Base-by-base conservation (phyloP, 2,888 invertebrate species). In the Leptinotarsa haldemani region DNA sequence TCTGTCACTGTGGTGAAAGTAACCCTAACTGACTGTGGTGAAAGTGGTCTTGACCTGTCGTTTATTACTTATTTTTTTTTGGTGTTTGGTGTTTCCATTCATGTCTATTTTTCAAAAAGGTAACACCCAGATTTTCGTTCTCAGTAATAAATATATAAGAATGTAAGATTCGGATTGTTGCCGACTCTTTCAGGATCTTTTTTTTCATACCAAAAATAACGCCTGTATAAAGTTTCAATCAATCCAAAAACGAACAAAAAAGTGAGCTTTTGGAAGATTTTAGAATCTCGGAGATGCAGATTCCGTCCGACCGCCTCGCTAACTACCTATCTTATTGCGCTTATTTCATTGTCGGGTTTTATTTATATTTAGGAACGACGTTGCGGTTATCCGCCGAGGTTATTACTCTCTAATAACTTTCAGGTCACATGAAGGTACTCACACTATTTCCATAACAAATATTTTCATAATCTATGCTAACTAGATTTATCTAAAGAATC, bases 361-460 rank as follows among this genome's bases (percentile, higher is more conserved):
- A 73, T 73, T 73, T 73, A 69, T 68, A 40, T 61, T 30, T 61
- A 61, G 73, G 69, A 65, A 65, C 73, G 67, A 68, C 58, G 69
- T 46, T 73, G 73, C 69, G 77, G 74, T 75, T 77, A 70, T 65
- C 68, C 71, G 69, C 30, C 70, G 75, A 77, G 78, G 78, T 78
- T 78, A 74, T 77, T 78, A 77, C 75, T 78, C 78, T 73, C 75
- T 71, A 76, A 74, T 78, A 74, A 74, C 77, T 61, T 61, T 69
- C 71, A 69, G 76, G 77, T 77, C 77, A 77, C 72, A 76, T 73
- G 61, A 61, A 61, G 7, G 73, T 66, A 61, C 56, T 70, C 67
- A 70, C 69, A 68, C 69, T 69, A 71, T 76, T 76, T 71, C 63
- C 75, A 73, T 70, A 73, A 30, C 67, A 73, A 75, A 74, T 74